These are phyloP conservation scores for Scaptomyza graminum DNA, from an alignment of 1,140 invertebrate species.

Conservation along the genomic window DNA sequence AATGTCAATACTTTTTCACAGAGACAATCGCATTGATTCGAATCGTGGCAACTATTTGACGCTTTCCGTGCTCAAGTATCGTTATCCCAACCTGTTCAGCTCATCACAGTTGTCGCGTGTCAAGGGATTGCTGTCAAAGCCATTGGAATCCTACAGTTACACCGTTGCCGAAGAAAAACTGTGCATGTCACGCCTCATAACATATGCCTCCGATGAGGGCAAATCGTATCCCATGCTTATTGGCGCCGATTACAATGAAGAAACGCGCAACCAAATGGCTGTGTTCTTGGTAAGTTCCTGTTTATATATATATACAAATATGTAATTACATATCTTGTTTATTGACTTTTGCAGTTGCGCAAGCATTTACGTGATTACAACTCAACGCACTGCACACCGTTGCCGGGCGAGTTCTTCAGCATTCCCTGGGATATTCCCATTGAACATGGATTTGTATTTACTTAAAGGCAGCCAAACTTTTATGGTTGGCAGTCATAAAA, in stretches of 20 bases:
- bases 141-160: constrained; percentile 63
- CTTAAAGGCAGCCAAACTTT: constrained; percentile 51
- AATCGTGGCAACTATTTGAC: constrained; percentile 95
- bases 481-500: constrained; percentile 14
- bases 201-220: constrained; percentile 86
- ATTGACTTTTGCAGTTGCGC: constrained; percentile 85
- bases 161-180: constrained; percentile 82
- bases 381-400: constrained; percentile 93
- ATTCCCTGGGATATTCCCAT: constrained; percentile 85
- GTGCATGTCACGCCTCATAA: constrained; percentile 85
- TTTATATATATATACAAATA: background rate
- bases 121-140: constrained; percentile 63
- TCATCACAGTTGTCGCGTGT: constrained; percentile 84
- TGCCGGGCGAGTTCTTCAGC: constrained; percentile 89
- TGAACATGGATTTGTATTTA: constrained; percentile 82
- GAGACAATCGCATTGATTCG: constrained; percentile 87
- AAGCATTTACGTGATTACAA: constrained; percentile 94
- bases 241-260: constrained; percentile 85
- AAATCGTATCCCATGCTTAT: constrained; percentile 87
- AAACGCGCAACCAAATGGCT: constrained; percentile 85
- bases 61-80: constrained; percentile 88
- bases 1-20: constrained; percentile 47
- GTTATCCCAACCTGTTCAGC: constrained; percentile 90
- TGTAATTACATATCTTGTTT: constrained; percentile 34
- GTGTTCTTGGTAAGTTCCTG: constrained; percentile 86